phyloP scores from a whole-genome alignment of 1,140 invertebrate species.

The Doryteuthis pealeii region DNA sequence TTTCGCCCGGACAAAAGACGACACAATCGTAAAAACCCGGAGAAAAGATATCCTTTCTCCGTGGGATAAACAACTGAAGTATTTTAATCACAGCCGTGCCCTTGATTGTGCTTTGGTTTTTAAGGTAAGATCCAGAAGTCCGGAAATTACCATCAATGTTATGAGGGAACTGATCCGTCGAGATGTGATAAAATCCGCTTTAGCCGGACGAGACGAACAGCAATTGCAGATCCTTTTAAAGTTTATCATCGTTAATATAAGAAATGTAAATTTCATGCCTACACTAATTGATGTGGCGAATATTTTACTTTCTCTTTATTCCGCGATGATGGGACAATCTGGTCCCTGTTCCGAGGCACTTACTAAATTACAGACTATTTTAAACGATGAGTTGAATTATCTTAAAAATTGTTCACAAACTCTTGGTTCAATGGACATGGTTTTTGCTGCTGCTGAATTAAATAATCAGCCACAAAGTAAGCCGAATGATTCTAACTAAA shows the following conservation, averaged over 20 bases:
- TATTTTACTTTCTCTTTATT: constrained; percentile 66
- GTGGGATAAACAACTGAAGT: constrained; percentile 74
- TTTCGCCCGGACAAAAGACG: constrained; percentile 26
- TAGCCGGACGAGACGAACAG: constrained; percentile 71
- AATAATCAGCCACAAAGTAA: background rate
- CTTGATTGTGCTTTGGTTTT: constrained; percentile 72
- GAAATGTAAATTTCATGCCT: constrained; percentile 73
- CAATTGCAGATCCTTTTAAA: constrained; percentile 70
- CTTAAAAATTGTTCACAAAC: constrained; percentile 58
- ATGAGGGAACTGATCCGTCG: constrained; percentile 74
- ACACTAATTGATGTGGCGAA: constrained; percentile 74
- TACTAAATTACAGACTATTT: constrained; percentile 64
- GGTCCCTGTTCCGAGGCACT: constrained; percentile 66
- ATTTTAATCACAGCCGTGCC: constrained; percentile 81
- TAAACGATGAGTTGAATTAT: constrained; percentile 70
- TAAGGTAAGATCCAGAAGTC: constrained; percentile 64
- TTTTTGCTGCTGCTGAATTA: constrained; percentile 45
- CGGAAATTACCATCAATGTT: constrained; percentile 76
- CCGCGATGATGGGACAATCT: constrained; percentile 53
- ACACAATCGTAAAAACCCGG: constrained; percentile 46
- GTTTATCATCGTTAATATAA: constrained; percentile 75
- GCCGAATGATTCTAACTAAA: too few relatives aligned
- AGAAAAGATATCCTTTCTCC: constrained; percentile 43
- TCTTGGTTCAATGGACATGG: constrained; percentile 55
- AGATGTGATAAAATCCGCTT: constrained; percentile 63